phyloP scores from a whole-genome alignment of 2,797 vertebrate species.

The Darevskia mixta region DNA sequence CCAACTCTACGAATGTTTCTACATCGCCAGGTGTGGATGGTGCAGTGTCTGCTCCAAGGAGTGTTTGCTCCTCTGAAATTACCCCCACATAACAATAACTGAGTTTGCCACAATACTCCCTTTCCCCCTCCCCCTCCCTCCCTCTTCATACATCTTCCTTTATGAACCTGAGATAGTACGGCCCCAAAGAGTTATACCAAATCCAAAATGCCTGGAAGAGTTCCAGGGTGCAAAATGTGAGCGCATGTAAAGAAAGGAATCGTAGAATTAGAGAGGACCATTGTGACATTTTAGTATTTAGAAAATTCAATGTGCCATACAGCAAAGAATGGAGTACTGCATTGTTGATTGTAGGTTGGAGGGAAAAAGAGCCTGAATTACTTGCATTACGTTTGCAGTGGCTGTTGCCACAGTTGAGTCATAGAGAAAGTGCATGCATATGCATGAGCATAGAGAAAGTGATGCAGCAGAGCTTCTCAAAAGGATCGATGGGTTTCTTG shows the following conservation, averaged over 20 bases:
- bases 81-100: no score
- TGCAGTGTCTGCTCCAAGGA: not conserved
- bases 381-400: not conserved
- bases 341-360: not conserved
- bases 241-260: not conserved
- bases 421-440: no score
- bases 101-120: no score
- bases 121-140: no score
- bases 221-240: not conserved
- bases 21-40: not conserved
- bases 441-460: constrained; percentile 16
- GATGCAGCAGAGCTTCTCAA: not conserved
- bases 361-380: not conserved
- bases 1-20: no score
- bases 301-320: not conserved
- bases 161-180: not conserved
- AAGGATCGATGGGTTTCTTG: not conserved
- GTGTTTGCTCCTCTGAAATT: not conserved
- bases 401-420: not conserved
- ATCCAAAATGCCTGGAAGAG: not conserved
- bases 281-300: not conserved
- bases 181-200: not conserved
- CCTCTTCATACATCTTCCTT: not conserved
- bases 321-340: not conserved
- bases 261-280: not conserved